Evolutionary conservation across 2,113 vertebrate genomes (phyloP).

Genomic region (Piprites chloris): DNA sequence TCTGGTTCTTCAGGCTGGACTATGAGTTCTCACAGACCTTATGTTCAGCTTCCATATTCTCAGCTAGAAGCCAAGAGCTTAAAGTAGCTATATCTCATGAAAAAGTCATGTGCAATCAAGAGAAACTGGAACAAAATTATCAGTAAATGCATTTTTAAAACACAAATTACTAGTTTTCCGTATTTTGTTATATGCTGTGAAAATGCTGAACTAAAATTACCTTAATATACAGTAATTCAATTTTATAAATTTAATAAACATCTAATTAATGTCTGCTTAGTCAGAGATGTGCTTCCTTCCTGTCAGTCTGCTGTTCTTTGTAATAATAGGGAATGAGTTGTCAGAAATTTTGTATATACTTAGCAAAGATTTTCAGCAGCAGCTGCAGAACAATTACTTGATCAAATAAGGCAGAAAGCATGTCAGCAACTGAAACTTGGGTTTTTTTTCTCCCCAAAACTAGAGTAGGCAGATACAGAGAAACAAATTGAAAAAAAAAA

Average conservation of each 20-base stretch:
- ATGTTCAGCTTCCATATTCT: neutral
- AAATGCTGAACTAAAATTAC: neutral
- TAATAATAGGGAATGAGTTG: neutral
- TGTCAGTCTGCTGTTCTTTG: neutral
- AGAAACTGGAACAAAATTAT: neutral
- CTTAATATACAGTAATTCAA: neutral
- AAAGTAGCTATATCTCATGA: neutral
- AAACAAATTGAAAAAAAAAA: slow-evolving; percentile 61
- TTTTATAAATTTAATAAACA: neutral
- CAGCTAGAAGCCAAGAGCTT: neutral
- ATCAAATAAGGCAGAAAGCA: slow-evolving; percentile 22
- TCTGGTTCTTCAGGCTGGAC: neutral
- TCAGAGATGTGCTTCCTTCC: neutral
- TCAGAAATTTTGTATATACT: slow-evolving; percentile 1
- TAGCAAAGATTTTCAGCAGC: neutral
- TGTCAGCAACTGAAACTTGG: slow-evolving; percentile 35
- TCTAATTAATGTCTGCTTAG: neutral
- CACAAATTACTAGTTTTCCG: neutral
- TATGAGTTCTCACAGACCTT: neutral
- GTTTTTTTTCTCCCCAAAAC: neutral
- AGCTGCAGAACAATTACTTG: slow-evolving; percentile 19
- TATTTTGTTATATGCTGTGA: neutral
- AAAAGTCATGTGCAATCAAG: neutral
- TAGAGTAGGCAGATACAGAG: slow-evolving; percentile 41
- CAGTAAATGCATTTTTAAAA: neutral